Conservation (phyloP, 2,113 vertebrate genomes). For the Paralichthys olivaceus region DNA sequence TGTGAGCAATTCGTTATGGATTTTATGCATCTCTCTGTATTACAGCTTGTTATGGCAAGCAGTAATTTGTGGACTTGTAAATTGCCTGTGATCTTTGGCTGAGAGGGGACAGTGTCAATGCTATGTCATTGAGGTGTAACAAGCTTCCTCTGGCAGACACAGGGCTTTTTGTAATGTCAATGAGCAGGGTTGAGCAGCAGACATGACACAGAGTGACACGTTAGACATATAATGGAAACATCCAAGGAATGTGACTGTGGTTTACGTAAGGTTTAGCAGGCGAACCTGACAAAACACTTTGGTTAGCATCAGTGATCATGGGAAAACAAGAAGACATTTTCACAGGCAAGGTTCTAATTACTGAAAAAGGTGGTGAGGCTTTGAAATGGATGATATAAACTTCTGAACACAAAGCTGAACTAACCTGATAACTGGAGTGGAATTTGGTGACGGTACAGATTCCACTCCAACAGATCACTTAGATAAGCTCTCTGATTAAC, state of each 20-base stretch:
- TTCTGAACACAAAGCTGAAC: too few species aligned
- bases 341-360: neutral
- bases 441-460: too few species aligned
- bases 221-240: neutral
- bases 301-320: neutral
- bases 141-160: neutral
- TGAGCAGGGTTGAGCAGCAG: too few species aligned
- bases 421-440: too few species aligned
- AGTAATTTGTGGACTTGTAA: neutral
- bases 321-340: neutral
- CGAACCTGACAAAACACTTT: neutral
- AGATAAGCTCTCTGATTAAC: neutral
- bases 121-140: neutral
- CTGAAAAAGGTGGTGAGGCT: too few species aligned
- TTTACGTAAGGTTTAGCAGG: neutral
- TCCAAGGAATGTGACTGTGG: neutral
- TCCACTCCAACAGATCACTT: too few species aligned
- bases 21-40: neutral
- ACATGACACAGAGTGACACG: neutral
- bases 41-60: neutral
- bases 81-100: neutral
- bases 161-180: neutral
- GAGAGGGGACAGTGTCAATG: slow-evolving; percentile 5
- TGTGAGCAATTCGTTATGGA: neutral
- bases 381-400: too few species aligned